Percentiles rank a stretch among this genome's conserved stretches.
Conservation (phyloP, 2,113 vertebrate species). For the Synchiropus splendidus region DNA sequence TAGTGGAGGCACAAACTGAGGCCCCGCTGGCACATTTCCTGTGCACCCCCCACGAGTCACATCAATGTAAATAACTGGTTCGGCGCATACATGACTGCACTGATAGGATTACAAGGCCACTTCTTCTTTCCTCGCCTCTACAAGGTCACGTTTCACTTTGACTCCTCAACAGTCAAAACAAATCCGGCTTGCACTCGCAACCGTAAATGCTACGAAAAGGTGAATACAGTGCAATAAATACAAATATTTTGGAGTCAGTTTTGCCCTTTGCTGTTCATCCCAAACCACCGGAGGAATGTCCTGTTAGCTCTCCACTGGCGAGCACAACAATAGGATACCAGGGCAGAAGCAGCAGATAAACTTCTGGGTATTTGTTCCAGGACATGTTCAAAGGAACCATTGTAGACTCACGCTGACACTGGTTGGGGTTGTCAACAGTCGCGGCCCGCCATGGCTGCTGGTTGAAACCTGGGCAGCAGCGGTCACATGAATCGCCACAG, state of each 20-base stretch:
- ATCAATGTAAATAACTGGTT: constrained; percentile 33
- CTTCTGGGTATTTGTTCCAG: no score
- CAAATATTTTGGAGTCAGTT: no score
- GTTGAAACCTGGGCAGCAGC: constrained; percentile 79
- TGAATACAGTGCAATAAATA: no score
- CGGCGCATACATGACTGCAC: constrained; percentile 10
- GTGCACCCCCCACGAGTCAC: constrained; percentile 5
- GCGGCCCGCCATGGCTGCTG: constrained; percentile 81
- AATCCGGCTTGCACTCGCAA: constrained; percentile 38
- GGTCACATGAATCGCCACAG: constrained; percentile 83
- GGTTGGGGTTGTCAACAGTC: constrained; percentile 62
- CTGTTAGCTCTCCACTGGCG: constrained; percentile 22
- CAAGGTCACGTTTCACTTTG: constrained; percentile 28
- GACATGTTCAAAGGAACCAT: not conserved
- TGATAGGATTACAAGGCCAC: constrained; percentile 23
- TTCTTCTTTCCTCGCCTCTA: constrained; percentile 13
- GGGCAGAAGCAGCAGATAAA: constrained; percentile 49
- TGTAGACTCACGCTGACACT: constrained; percentile 76
- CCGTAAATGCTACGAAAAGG: no score
- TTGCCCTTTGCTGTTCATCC: no score
- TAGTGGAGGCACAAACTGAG: no score
- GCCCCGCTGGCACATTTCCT: constrained; percentile 7
- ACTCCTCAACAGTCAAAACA: constrained; percentile 36
- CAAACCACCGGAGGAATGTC: constrained; percentile 44
- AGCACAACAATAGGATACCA: constrained; percentile 48